A percentile compares a stretch with the other conserved stretches of the same genome.
Conservation (phyloP, 2,797 vertebrate species). For the Loriculus beryllinus region DNA sequence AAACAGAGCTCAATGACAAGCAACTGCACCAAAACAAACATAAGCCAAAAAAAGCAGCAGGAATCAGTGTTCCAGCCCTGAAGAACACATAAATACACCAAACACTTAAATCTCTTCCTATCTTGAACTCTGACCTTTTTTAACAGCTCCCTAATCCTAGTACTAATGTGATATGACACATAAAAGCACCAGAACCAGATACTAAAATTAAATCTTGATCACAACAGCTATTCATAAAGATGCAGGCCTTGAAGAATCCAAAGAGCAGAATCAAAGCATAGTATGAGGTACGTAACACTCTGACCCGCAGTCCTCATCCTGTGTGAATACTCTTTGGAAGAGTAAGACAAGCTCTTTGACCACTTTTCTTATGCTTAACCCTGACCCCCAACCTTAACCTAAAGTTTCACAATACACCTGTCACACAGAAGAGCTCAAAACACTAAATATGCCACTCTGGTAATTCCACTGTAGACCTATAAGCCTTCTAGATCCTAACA, state of each 20-base stretch:
- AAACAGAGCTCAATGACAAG: background rate
- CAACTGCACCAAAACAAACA: background rate
- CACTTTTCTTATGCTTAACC: background rate
- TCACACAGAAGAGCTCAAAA: background rate
- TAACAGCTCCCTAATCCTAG: background rate
- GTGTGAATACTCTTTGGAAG: background rate
- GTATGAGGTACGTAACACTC: background rate
- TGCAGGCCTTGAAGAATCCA: background rate
- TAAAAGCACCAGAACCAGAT: background rate
- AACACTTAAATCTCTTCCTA: background rate
- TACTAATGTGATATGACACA: background rate
- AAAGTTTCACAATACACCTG: background rate
- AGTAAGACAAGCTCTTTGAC: background rate
- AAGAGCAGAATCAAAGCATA: background rate
- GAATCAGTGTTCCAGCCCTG: background rate
- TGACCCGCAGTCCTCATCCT: background rate
- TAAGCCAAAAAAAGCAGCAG: background rate
- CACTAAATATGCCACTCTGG: background rate
- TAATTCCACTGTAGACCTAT: background rate
- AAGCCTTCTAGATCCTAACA: background rate
- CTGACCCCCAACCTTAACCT: background rate
- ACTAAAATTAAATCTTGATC: background rate
- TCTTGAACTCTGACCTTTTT: background rate
- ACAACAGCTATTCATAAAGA: background rate
- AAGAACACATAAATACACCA: background rate